Conservation (phyloP, 1,140 invertebrate species). For the Caligus rogercresseyi region DNA sequence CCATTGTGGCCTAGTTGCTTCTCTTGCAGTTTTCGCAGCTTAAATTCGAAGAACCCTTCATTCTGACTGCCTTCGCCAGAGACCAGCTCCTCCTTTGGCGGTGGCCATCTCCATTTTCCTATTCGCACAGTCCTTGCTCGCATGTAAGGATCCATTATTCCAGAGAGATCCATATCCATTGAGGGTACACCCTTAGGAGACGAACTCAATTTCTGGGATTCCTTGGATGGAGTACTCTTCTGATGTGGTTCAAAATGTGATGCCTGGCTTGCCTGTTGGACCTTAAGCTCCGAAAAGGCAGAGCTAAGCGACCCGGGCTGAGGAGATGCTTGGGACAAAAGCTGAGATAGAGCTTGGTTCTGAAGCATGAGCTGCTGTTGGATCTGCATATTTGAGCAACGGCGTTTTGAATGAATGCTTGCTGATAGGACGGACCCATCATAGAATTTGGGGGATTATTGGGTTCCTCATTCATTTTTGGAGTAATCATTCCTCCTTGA, state of each 20-base stretch:
- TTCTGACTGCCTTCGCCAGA: constrained; percentile 32
- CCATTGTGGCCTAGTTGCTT: no score
- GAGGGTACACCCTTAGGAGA: background rate
- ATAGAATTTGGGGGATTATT: background rate
- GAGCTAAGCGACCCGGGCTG: background rate
- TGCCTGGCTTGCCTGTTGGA: background rate
- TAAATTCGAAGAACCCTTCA: constrained; percentile 58
- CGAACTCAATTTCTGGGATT: background rate
- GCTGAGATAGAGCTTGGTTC: constrained; percentile 41
- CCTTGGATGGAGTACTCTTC: background rate
- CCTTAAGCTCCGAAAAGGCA: background rate
- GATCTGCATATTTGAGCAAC: constrained; percentile 91
- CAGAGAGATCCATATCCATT: background rate
- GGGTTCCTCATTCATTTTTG: background rate
- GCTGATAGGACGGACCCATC: constrained; percentile 40
- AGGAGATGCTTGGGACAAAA: background rate
- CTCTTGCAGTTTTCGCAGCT: constrained; percentile 53
- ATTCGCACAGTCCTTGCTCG: constrained; percentile 83
- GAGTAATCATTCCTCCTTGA: background rate
- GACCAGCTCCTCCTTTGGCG: constrained; percentile 48
- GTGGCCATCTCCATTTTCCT: constrained; percentile 91
- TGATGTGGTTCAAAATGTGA: background rate
- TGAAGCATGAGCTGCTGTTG: constrained; percentile 79
- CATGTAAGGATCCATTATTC: constrained; percentile 12
- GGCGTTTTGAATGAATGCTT: constrained; percentile 73